A percentile compares a stretch with the other conserved stretches of the same genome.
Evolutionary conservation across 92 coral and sea anemone species (phyloP).

Genomic region (Parazoanthus darwini): DNA sequence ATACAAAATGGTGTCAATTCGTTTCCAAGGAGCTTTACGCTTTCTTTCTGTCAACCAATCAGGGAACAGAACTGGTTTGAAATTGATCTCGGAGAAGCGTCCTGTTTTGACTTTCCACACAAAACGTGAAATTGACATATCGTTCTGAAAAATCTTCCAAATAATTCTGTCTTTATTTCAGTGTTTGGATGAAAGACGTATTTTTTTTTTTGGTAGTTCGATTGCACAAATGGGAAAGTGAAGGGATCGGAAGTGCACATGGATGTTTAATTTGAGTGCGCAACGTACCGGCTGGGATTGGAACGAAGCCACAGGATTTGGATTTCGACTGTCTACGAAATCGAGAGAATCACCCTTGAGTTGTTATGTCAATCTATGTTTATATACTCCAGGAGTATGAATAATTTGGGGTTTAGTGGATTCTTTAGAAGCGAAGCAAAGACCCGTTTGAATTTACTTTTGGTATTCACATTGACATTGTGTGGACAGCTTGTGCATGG

Average conservation of each 20-base stretch:
- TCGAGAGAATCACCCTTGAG: background rate
- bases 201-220: background rate
- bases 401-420: background rate
- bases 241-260: background rate
- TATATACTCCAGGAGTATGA: background rate
- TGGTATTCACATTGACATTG: constrained; percentile 45
- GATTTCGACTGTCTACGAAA: background rate
- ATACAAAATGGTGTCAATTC: background rate
- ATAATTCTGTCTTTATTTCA: background rate
- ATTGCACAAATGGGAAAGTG: background rate
- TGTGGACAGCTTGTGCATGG: constrained; percentile 41
- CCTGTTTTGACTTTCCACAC: constrained; percentile 18
- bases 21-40: constrained; percentile 20
- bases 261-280: background rate
- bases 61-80: constrained; percentile 12
- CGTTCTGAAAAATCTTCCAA: constrained; percentile 6
- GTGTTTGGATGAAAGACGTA: background rate
- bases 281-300: background rate
- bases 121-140: constrained; percentile 24
- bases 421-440: background rate
- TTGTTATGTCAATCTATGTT: constrained; percentile 2
- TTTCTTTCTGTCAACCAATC: constrained; percentile 20
- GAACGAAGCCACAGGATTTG: background rate
- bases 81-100: constrained; percentile 22
- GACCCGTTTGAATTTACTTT: constrained; percentile 39